Base-by-base conservation (phyloP, 2,113 vertebrate genomes). In the Neoarius graeffei region DNA sequence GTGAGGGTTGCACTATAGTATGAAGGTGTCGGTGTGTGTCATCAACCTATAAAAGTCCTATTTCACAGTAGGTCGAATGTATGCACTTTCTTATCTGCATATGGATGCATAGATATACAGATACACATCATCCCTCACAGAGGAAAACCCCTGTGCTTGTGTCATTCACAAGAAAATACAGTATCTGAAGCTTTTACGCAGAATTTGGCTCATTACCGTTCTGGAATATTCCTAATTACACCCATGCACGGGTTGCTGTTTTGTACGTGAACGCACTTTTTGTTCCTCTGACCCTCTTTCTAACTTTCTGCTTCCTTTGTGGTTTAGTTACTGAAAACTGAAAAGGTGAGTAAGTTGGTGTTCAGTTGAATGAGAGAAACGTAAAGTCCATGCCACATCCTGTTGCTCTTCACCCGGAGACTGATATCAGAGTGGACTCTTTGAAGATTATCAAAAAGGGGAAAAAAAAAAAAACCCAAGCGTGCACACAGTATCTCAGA, bases 21-120 rank as follows among this genome's bases (percentile, higher is more conserved):
- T 27, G 17, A 66, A 64, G 23, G 64, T 84, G 23, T 81, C 48
- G 56, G 19, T 91, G 92, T 71, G 54, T 81, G 74, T 66, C 74
- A 74, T 80, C 69, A 50, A 85, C 84, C 73, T 77, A 86, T 83
- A 83, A 86, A 71, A 56, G 74, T 80, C 14, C 67, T 48, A 62
- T 62, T 42, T 83, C 30, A 35, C 66, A 80, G 52, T 57, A 62
- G 42, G 35, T 20, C 35, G 25, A 35, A 54, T 30, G 50, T 42
- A 48, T 60, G 54, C 20, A 71, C 13, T 1, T 25, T 67, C 52
- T 86, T 4, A 52, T 86, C 5, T 50, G 52, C 73, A 15, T 77
- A 64, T 69, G 84, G 48, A 81, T 30, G 59, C 86, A 54, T 83
- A 85, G 66, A 77, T 88, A n/a, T 35, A 50, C 62, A 57, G 66